Percentiles rank a stretch among this genome's conserved stretches.
Evolutionary conservation across 2,113 vertebrate genomes (phyloP).

Genomic region (Procapra przewalskii): DNA sequence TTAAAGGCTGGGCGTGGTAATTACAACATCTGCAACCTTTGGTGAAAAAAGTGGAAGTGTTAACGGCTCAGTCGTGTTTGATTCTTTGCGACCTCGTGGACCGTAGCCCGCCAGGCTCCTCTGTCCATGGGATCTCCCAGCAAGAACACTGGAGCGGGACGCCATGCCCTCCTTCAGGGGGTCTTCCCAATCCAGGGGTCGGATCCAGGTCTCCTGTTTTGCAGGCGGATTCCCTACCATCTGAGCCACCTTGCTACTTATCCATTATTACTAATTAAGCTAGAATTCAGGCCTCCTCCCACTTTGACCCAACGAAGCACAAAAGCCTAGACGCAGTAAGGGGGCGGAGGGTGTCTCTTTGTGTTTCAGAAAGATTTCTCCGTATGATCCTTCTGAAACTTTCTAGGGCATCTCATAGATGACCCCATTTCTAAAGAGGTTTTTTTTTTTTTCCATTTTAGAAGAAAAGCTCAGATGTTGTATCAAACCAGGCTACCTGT

Average conservation of each 20-base stretch:
- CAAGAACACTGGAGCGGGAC: neutral
- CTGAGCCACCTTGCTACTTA: neutral
- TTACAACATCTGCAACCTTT: neutral
- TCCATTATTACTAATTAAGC: neutral
- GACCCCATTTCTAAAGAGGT: neutral
- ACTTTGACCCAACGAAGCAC: neutral
- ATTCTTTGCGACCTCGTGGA: neutral
- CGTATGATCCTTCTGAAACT: neutral
- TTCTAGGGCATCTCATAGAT: neutral
- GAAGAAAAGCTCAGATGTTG: neutral
- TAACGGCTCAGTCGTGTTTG: neutral
- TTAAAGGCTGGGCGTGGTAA: accelerated
- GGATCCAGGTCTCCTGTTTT: neutral
- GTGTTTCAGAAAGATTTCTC: neutral
- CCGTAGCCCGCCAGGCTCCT: neutral
- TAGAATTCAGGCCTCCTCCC: neutral
- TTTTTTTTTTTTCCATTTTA: neutral
- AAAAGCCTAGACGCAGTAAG: neutral
- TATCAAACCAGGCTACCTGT: neutral
- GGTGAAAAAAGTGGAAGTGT: neutral
- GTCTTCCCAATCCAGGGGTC: neutral
- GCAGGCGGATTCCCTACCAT: neutral
- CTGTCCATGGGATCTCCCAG: neutral
- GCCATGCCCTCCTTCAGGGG: neutral
- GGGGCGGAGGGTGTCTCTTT: neutral